Evolutionary conservation across 2,888 invertebrate genomes (phyloP), one percentile per base, ranked within the genome.

Genomic region (Eurois occulta): DNA sequence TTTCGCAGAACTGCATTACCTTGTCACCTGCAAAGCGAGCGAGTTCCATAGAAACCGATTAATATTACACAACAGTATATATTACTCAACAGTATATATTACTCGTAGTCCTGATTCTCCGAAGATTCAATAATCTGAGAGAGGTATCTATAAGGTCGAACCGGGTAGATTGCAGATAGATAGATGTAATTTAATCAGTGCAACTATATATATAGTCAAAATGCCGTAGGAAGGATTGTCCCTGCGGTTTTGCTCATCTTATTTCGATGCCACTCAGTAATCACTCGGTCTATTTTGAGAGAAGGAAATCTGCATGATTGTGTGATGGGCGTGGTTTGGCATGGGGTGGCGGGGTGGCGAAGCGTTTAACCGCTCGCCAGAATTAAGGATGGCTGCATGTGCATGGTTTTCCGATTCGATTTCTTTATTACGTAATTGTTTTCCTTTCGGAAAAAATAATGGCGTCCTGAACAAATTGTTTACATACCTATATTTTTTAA

Each of bases 271-370:
- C 11, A 48, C 6, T 35, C 11, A 35, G 32, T 67, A 32, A 43
- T 72, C 6, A 72, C 11, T 16, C 32, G 7, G 60, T 60, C 62
- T 73, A 76, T 78, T 77, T 76, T 67, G 41, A 66, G 52, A 65
- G 48, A n/a, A 64, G 67, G 16, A 24, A n/a, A 52, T 75, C 21
- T 21, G 52, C 41, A 43, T 35, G 60, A 35, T 48, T n/a, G 41
- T 28, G 24, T 4, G 58, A 2, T 52, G 48, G 80, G 72, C 38
- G 60, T 46, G 60, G 69, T 28, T 13, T 60, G 28, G 21, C 35
- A 64, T 68, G 66, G 77, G 73, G 75, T 43, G 74, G 74, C 21
- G n/a, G 72, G 77, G 84, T 41, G 84, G 77, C 41, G 38, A 10
- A 55, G 67, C 48, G 55, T 55, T 75, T 66, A 38, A 58, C 43